Base-by-base conservation (phyloP, 1,140 invertebrate species). In the Samia ricini region DNA sequence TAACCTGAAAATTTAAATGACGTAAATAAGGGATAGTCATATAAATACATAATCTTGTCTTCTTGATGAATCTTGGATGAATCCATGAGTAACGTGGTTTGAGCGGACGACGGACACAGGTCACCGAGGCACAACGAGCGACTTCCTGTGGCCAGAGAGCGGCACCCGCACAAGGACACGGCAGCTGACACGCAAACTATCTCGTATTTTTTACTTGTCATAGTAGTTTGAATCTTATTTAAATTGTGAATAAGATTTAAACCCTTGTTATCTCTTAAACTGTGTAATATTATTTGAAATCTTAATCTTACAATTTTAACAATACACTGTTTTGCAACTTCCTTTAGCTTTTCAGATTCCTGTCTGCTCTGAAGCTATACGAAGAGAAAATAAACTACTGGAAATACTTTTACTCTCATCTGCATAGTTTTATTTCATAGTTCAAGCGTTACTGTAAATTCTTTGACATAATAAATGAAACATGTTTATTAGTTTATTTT, bases 71-170 rank as follows among this genome's bases (percentile, higher is more conserved):
- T 42, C 33, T 42, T 15, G 33, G 33, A 42, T 42, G 33, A 42
- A 42, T 42, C 33, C 33, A 42, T 42, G 33, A 42, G 33, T 42
- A 42, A 42, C 33, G 33, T 42, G 33, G 33, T 42, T 10, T 42
- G 62, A 61, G 57, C 65, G 61, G 63, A 59, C 71, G 58, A 57
- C 70, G 77, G 75, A 67, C 78, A 79, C 78, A 74, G 79, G 81
- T 83, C 83, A 81, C 69, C 66, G 74, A 72, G 68, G 68, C 68
- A 78, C 82, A 85, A 85, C 70, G 73, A 85, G 74, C 66, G 49
- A 83, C 72, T 85, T 88, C 85, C 85, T 88, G 83, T 69, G 77
- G 60, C 66, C 65, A 69, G 63, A 62, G 63, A 71, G 59, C 68
- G 58, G 69, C 65, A 66, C 66, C 58, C 63, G 72, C 71, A 78